phyloP scores from a whole-genome alignment of 2,888 invertebrate species.

The Craniophora ligustri region DNA sequence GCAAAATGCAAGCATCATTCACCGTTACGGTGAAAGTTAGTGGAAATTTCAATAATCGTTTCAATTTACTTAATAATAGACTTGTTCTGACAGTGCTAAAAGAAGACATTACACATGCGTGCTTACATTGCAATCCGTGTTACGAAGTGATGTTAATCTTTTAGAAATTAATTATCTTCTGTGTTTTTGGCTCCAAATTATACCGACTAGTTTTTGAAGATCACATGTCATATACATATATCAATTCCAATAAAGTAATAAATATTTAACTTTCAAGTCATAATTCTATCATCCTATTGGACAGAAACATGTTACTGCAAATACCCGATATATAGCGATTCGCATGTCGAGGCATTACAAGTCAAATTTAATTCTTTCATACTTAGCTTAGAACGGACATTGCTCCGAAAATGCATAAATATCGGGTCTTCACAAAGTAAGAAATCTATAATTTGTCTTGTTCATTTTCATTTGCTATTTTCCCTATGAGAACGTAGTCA shows the following conservation, averaged over 20 bases:
- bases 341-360: not conserved
- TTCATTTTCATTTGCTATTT: too few relatives aligned
- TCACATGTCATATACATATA: not conserved
- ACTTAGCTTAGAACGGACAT: not conserved
- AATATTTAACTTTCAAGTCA: too few relatives aligned
- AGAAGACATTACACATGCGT: slow-evolving; percentile 84
- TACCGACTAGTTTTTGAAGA: not conserved
- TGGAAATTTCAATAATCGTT: slow-evolving; percentile 63
- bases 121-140: slow-evolving; percentile 83
- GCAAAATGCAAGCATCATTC: slow-evolving; percentile 81
- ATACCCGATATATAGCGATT: not conserved
- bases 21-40: slow-evolving; percentile 82
- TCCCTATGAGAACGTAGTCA: not conserved
- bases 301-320: not conserved
- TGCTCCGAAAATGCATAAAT: not conserved
- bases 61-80: slow-evolving; percentile 50
- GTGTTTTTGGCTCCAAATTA: slow-evolving; percentile 66
- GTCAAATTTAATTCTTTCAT: not conserved
- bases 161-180: slow-evolving; percentile 63
- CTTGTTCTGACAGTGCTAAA: slow-evolving; percentile 73
- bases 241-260: not conserved
- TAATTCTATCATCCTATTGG: not conserved
- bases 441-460: too few relatives aligned
- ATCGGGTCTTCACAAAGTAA: slow-evolving; percentile 5
- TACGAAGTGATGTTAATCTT: slow-evolving; percentile 78